phyloP scores from a whole-genome alignment of 2,797 vertebrate species.

The Paramormyrops hopkinsi region DNA sequence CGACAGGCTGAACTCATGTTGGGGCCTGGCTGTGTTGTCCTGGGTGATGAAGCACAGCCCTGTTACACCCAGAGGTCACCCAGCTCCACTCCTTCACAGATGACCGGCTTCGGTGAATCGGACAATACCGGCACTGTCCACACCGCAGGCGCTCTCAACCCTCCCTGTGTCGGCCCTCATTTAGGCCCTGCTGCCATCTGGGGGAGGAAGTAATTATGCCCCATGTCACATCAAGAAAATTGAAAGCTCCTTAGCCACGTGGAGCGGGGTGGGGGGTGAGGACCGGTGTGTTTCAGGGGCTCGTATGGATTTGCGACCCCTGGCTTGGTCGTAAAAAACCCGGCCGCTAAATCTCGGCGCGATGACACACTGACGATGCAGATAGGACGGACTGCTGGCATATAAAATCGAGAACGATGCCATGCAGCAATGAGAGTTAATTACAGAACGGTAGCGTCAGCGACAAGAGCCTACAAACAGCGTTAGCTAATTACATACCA shows the following conservation, averaged over 20 bases:
- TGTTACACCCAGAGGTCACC: neutral
- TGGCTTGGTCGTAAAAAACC: neutral
- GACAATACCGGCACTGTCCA: neutral
- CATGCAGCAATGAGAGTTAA: constrained; percentile 13
- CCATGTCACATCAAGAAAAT: neutral
- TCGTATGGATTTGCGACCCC: neutral
- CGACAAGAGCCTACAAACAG: constrained; percentile 43
- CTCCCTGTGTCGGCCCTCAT: neutral
- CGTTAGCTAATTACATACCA: constrained; percentile 52
- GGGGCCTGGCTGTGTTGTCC: neutral
- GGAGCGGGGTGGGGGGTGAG: no score
- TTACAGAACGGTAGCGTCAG: constrained; percentile 13
- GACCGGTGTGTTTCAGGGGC: no score
- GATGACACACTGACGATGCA: no score
- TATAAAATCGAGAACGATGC: neutral
- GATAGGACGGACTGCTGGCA: neutral
- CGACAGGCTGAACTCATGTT: neutral
- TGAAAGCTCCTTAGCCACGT: no score
- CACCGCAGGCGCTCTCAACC: neutral
- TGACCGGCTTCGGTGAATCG: constrained; percentile 35
- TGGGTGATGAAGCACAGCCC: neutral
- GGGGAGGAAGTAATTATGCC: neutral
- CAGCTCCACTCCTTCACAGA: constrained; percentile 47
- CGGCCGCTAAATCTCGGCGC: neutral
- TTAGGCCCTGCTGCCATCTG: neutral